Conservation (phyloP, 2,888 invertebrate genomes). For the Girardia tigrina region DNA sequence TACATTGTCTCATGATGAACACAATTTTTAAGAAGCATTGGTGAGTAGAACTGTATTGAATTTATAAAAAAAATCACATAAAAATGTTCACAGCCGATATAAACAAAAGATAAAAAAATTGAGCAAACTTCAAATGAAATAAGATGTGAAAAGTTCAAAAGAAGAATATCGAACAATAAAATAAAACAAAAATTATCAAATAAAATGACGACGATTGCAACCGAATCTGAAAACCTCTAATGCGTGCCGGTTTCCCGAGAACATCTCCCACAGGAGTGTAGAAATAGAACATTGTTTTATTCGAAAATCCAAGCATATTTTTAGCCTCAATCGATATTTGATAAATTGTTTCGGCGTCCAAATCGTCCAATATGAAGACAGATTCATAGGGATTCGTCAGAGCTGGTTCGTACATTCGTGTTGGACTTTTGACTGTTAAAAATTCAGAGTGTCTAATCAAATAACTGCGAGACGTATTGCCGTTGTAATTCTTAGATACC, state of each 20-base stretch:
- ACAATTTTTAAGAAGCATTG: too few relatives aligned
- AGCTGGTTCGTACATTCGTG: slow-evolving; percentile 23
- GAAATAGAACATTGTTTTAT: slow-evolving; percentile 5
- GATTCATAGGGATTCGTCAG: slow-evolving; percentile 32
- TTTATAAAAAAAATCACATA: too few relatives aligned
- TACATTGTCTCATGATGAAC: too few relatives aligned
- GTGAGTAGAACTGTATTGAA: too few relatives aligned
- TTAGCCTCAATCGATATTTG: slow-evolving; percentile 15
- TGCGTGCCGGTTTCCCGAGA: slow-evolving; percentile 29
- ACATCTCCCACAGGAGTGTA: slow-evolving; percentile 24
- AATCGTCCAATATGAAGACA: slow-evolving; percentile 27
- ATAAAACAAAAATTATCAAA: too few relatives aligned
- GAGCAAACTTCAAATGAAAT: too few relatives aligned
- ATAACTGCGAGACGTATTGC: neutral
- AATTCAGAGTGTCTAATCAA: neutral
- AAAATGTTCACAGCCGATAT: too few relatives aligned
- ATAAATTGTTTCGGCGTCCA: slow-evolving; percentile 31
- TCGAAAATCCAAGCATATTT: neutral
- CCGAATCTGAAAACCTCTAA: slow-evolving; percentile 21
- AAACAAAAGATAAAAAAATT: too few relatives aligned
- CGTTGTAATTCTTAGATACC: neutral
- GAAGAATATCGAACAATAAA: too few relatives aligned
- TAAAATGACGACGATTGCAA: neutral
- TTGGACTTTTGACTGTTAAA: neutral
- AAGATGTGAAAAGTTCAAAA: too few relatives aligned